Evolutionary conservation across 2,113 vertebrate species (phyloP), one percentile per base, ranked within the genome.

Genomic region (Urocitellus parryii): DNA sequence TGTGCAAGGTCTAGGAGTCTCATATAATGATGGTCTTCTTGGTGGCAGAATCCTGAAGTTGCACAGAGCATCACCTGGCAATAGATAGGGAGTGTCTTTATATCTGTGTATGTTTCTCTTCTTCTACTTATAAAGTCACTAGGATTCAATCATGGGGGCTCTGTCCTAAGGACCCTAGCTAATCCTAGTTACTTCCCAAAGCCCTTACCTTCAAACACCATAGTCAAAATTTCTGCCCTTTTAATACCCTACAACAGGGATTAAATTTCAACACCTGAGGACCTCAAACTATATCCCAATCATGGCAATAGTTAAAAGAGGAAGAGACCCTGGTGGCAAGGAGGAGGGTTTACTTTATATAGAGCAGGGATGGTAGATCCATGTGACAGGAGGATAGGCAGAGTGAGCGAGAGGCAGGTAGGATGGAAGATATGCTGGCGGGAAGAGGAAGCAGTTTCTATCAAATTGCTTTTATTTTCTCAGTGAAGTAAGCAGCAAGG

Each of bases 401-500:
- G 73, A 42, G 27, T 70, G 10, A 32, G 34, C 27, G 72, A 84
- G 29, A 93, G 58, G 53, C 42, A 53, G 37, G 72, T 32, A 24
- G 24, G 51, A 4, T 5, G 24, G 82, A 61, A 12, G 82, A 22
- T 9, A 8, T 0, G 67, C 51, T 8, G 14, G 42, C 9, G 25
- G 20, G 58, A 80, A 77, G n/a, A 76, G 48, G 32, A 86, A 78
- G 90, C 27, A 7, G 16, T 67, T 96, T 92, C 91, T 90, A 25
- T 63, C 51, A 96, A 91, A 89, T 4, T 89, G 51, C 79, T 80
- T 91, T 89, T 82, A 67, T 97, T 83, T 93, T 84, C 91, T 93
- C 86, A 77, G 83, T 93, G 74, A 93, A 89, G 70, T 27, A 82
- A 97, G 80, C 22, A 90, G 68, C 51, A 67, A 87, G 81, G n/a